Evolutionary conservation across 2,888 invertebrate species (phyloP), one percentile per base, ranked within the genome.

Genomic region (Aricia artaxerxes): DNA sequence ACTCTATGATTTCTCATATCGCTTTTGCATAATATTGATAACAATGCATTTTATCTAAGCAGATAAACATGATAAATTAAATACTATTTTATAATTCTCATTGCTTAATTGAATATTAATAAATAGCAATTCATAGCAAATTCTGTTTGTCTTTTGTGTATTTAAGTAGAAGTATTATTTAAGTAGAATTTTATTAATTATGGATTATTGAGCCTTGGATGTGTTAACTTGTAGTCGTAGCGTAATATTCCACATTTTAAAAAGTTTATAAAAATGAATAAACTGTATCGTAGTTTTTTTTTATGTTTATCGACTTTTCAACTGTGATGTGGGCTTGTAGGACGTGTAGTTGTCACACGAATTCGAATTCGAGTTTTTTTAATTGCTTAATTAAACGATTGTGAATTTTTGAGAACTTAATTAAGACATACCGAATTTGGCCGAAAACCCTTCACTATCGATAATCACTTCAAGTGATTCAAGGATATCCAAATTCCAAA

Each of bases 21-120:
- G 24, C 31, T 57, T 76, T 76, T 76, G 35, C 76, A 53, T 76
- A 53, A 53, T 35, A 35, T 53, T 57, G 76, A 76, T 76, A 76
- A 76, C 16, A 16, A 24, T 31, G 57, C 76, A 76, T 76, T 57
- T 57, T 76, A 76, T 76, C 76, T 53, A 57, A 4, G 44, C 24
- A 75, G 44, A 49, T 75, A 44, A 75, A 53, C 44, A 31, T 49
- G 7, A 73, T 4, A 49, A 44, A 35, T 24, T n/a, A 24, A 7
- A 49, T 49, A 38, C 7, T 9, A 72, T 72, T 72, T 73, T 73
- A 73, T 40, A 73, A 4, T 35, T 38, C 38, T 72, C 11, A 35
- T 35, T 11, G 16, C 4, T 57, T 53, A 57, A 57, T 16, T 57
- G 1, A 57, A 5, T 57, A 57, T 57, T 16, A 16, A 57, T 49